Conservation (phyloP, 1,140 invertebrate species). For the Trachymyrmex septentrionalis region DNA sequence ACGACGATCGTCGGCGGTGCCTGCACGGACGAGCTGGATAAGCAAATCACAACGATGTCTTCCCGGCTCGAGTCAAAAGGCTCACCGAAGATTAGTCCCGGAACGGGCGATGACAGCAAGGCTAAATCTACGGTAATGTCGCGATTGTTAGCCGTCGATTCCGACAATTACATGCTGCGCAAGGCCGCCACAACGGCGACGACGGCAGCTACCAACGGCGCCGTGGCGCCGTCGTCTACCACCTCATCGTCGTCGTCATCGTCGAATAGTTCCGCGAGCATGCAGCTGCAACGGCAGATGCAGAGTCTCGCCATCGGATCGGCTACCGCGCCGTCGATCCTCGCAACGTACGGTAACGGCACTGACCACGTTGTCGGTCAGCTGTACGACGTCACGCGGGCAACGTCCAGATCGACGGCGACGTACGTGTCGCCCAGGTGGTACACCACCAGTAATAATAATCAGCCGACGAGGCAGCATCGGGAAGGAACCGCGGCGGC, state of each 20-base stretch:
- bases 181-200: slow-evolving; percentile 73
- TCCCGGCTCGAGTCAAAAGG: slow-evolving; percentile 72
- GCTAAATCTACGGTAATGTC: slow-evolving; percentile 82
- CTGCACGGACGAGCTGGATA: slow-evolving; percentile 71
- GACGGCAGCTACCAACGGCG: slow-evolving; percentile 34
- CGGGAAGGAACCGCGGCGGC: slow-evolving; percentile 12
- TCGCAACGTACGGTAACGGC: background rate
- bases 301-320: slow-evolving; percentile 30
- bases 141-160: slow-evolving; percentile 86
- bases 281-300: slow-evolving; percentile 50
- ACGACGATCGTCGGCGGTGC: slow-evolving; percentile 40
- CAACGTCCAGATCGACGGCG: slow-evolving; percentile 32
- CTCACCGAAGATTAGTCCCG: slow-evolving; percentile 53
- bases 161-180: slow-evolving; percentile 89
- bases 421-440: slow-evolving; percentile 36
- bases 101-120: slow-evolving; percentile 70
- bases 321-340: slow-evolving; percentile 21
- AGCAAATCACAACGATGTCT: slow-evolving; percentile 62
- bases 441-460: slow-evolving; percentile 40
- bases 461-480: slow-evolving; percentile 45
- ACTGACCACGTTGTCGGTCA: slow-evolving; percentile 28
- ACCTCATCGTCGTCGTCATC: background rate
- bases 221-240: slow-evolving; percentile 37
- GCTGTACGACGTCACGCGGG: slow-evolving; percentile 33
- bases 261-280: slow-evolving; percentile 25